Conservation (phyloP, 2,797 vertebrate genomes). For the Hipposideros larvatus region DNA sequence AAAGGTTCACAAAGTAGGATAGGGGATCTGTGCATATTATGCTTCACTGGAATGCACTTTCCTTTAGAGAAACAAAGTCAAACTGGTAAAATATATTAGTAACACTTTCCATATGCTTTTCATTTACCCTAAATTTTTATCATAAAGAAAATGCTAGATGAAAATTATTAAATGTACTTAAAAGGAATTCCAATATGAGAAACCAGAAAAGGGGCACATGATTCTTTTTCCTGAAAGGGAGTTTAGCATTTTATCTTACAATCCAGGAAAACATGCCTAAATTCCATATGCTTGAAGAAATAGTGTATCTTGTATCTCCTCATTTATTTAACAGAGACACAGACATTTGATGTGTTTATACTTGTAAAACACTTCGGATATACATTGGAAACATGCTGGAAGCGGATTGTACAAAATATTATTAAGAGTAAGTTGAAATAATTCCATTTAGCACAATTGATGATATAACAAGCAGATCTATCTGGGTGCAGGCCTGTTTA, state of each 20-base stretch:
- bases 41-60: background rate
- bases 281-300: background rate
- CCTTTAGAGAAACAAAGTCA: background rate
- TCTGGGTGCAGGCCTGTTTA: background rate
- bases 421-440: background rate
- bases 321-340: background rate
- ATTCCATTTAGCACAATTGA: background rate
- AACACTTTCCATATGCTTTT: background rate
- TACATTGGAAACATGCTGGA: background rate
- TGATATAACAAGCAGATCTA: background rate
- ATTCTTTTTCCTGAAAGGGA: background rate
- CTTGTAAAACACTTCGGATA: background rate
- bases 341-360: background rate
- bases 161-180: background rate
- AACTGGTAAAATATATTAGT: background rate
- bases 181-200: background rate
- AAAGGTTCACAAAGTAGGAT: background rate
- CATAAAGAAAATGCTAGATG: background rate
- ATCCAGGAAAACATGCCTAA: background rate
- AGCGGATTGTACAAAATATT: background rate
- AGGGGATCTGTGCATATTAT: background rate
- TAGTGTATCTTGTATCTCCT: background rate
- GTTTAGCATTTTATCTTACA: background rate
- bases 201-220: background rate
- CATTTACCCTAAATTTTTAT: slow-evolving; percentile 2